Base-by-base conservation (phyloP, 2,113 vertebrate genomes). In the Saccopteryx bilineata region DNA sequence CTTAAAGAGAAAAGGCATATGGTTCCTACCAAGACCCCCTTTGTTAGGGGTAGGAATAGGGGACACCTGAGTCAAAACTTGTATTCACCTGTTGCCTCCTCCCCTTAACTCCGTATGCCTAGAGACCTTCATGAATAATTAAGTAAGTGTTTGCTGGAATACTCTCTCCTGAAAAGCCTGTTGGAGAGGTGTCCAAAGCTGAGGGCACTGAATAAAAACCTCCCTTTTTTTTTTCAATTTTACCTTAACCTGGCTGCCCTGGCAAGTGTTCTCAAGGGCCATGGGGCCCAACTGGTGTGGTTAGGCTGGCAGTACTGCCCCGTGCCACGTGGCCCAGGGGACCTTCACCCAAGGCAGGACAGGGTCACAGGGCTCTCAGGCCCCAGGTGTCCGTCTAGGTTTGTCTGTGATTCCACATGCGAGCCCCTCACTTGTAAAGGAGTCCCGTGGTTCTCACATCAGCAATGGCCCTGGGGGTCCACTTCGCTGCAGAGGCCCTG, bases 71-170 rank as follows among this genome's bases (percentile, higher is more conserved):
- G 14, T 46, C 17, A 80, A 89, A n/a, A 9, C 31, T 21, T 21
- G 0, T 19, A 6, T 26, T 92, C 58, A 52, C 21, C 21, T 18
- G 11, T 14, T n/a, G 8, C 39, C 5, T 0, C 1, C 5, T 14
- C 7, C 4, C 23, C 58, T 74, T 17, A 33, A 63, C 60, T 54
- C 85, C 61, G 17, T 2, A 21, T 24, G 60, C 7, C 39, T 63
- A 24, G 39, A 71, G 60, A 69, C 82, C 39, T 76, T 26, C 14
- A 52, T 54, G 54, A 95, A 72, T 60, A 76, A 87, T 31, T 88
- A 54, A 31, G 9, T 74, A 60, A 54, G 28, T 76, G 14, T 71
- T 75, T 76, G 65, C 54, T 91, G 66, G 74, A 58, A 33, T 39
- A 63, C 31, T 78, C 68, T 82, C 18, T 69, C 79, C 17, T 5